phyloP scores from a whole-genome alignment of 64 coral and sea anemone species.

The Acropora tenuis region DNA sequence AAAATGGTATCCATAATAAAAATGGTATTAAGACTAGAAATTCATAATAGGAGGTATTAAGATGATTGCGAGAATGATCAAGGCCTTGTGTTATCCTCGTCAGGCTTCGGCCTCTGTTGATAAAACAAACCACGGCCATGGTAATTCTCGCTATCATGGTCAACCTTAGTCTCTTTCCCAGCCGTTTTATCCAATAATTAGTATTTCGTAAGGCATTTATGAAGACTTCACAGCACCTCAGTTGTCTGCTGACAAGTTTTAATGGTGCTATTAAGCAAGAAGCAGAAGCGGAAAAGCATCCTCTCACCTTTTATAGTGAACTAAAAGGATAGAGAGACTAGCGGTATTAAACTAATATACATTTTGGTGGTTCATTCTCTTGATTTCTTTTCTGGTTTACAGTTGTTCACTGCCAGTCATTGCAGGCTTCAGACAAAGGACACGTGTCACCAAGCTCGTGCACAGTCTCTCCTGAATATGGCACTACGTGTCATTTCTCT shows the following conservation, averaged over 20 bases:
- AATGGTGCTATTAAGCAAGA: background rate
- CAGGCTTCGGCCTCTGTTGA: no score
- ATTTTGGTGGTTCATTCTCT: background rate
- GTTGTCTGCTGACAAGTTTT: background rate
- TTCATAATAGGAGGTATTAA: no score
- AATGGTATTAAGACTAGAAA: no score
- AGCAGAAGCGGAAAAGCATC: background rate
- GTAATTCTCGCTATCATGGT: no score
- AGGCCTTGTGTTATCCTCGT: no score
- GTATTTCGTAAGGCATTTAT: background rate
- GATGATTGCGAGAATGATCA: no score
- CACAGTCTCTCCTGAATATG: slow-evolving; percentile 14
- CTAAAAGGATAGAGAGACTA: background rate
- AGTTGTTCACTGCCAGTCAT: slow-evolving; percentile 13
- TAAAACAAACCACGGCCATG: no score
- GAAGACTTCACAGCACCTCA: background rate
- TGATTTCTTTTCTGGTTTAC: background rate
- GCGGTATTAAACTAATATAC: no score
- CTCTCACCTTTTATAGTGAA: background rate
- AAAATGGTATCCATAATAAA: no score
- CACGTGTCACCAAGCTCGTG: slow-evolving; percentile 23
- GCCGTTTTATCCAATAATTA: no score
- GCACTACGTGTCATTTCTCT: slow-evolving; percentile 42
- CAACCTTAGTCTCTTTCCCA: no score
- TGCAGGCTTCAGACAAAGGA: background rate